A percentile compares a stretch with the other conserved stretches of the same genome.
Conservation (phyloP, 1,140 invertebrate species). For the Monomorium pharaonis region DNA sequence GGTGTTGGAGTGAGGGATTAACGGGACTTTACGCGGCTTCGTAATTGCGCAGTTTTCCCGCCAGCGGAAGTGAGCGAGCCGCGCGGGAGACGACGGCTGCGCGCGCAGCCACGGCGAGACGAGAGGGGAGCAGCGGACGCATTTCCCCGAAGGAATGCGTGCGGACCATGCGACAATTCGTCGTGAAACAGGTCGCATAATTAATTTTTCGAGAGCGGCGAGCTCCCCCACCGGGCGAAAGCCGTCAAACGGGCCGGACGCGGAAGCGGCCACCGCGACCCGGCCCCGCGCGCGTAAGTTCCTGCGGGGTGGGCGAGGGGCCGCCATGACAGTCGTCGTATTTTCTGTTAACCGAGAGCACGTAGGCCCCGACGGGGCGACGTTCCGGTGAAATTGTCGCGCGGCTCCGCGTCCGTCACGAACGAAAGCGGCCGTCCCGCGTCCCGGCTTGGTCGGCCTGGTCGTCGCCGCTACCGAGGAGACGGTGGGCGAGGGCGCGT, state of each 20-base stretch:
- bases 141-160: background rate
- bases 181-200: background rate
- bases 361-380: constrained; percentile 51
- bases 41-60: constrained; percentile 28
- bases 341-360: constrained; percentile 75
- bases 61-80: constrained; percentile 50
- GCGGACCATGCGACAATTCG: background rate
- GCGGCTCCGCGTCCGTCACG: constrained; percentile 31
- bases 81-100: constrained; percentile 70
- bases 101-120: constrained; percentile 63
- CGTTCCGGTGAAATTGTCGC: constrained; percentile 69
- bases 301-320: constrained; percentile 73
- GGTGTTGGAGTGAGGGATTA: background rate
- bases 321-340: constrained; percentile 80
- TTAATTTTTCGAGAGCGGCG: constrained; percentile 14
- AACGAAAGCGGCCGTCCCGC: constrained; percentile 46
- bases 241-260: background rate
- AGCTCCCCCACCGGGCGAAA: background rate
- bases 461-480: constrained; percentile 50
- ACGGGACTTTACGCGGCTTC: background rate
- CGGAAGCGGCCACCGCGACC: background rate
- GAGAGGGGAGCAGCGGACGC: constrained; percentile 16
- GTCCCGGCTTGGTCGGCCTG: constrained; percentile 38
- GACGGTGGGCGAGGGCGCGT: constrained; percentile 65
- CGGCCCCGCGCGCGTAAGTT: constrained; percentile 69